phyloP scores from a whole-genome alignment of 1,140 invertebrate species.

The Adoxophyes honmai region DNA sequence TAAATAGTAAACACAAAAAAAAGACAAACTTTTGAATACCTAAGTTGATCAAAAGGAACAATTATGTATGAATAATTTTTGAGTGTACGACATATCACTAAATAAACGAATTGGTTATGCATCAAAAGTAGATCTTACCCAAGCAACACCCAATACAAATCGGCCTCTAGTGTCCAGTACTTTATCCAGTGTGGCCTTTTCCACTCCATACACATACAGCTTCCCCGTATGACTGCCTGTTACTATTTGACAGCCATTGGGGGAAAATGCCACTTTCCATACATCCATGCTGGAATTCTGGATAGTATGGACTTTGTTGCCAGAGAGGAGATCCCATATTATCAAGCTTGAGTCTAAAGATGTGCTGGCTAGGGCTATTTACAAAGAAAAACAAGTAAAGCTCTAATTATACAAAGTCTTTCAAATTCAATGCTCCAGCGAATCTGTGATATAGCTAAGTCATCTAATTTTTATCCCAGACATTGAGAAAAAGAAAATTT shows the following conservation, averaged over 20 bases:
- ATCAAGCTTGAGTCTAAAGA: slow-evolving; percentile 94
- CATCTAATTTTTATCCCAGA: no score
- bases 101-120: no score
- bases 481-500: no score
- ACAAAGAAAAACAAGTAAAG: slow-evolving; percentile 34
- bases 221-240: slow-evolving; percentile 95
- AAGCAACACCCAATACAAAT: slow-evolving; percentile 96
- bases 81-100: no score
- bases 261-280: slow-evolving; percentile 96
- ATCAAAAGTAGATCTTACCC: slow-evolving; percentile 91
- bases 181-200: slow-evolving; percentile 90
- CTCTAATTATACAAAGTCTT: no score
- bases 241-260: slow-evolving; percentile 92
- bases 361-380: slow-evolving; percentile 94
- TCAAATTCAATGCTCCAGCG: no score
- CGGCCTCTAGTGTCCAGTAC: slow-evolving; percentile 95
- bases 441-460: no score
- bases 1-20: no score
- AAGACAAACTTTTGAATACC: no score
- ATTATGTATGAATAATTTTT: no score
- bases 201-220: slow-evolving; percentile 92
- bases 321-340: slow-evolving; percentile 93
- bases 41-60: no score
- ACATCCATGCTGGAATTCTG: slow-evolving; percentile 93
- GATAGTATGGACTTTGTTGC: slow-evolving; percentile 90